A percentile compares a stretch with the other conserved stretches of the same genome.
Conservation (phyloP, 2,797 vertebrate species). For the Microtus californicus region DNA sequence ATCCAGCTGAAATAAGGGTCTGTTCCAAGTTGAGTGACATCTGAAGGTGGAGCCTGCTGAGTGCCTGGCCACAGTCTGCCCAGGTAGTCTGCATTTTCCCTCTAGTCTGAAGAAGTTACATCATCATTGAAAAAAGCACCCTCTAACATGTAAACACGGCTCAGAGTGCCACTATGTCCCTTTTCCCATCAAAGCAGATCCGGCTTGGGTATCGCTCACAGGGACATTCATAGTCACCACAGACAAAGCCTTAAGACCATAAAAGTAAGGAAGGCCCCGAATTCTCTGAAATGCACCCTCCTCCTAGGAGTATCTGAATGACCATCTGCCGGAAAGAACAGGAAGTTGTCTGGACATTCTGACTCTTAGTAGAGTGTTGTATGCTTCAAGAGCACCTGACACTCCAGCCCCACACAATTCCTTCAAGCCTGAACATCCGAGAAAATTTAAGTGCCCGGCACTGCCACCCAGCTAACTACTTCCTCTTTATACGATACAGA, state of each 20-base stretch:
- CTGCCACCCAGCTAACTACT: neutral
- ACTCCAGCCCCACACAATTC: neutral
- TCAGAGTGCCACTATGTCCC: neutral
- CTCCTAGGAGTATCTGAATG: constrained; percentile 8
- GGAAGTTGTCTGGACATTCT: neutral
- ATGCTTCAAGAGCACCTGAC: neutral
- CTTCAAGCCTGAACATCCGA: neutral
- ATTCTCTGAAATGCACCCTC: neutral
- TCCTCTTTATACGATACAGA: constrained; percentile 23
- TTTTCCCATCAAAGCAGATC: neutral
- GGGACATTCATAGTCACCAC: neutral
- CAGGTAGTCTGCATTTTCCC: neutral
- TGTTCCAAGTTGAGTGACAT: neutral
- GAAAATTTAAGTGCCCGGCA: neutral
- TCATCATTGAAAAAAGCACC: neutral
- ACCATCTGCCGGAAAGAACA: neutral
- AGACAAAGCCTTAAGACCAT: neutral
- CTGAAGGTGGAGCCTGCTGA: neutral
- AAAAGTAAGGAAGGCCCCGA: neutral
- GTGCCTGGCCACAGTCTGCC: neutral
- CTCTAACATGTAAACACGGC: neutral
- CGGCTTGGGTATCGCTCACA: neutral
- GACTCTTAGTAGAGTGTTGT: neutral
- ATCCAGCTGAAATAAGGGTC: neutral
- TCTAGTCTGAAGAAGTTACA: neutral